phyloP scores from a whole-genome alignment of 2,888 invertebrate genomes.

The Strigamia maritima region DNA sequence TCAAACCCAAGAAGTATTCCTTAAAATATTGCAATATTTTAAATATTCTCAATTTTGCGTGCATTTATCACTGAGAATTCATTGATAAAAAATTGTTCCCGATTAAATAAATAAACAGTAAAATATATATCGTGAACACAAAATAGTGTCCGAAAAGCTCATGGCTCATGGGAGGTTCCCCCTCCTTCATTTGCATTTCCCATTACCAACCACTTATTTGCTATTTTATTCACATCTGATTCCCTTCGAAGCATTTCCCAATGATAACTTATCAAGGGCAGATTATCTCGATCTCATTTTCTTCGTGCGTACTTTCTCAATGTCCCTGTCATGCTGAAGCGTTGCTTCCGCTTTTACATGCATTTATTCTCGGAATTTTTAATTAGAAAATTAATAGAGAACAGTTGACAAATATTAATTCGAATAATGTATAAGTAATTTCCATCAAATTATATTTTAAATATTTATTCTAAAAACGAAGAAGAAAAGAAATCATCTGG shows the following conservation, averaged over 20 bases:
- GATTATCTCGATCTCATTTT: background rate
- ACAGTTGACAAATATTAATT: background rate
- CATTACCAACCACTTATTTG: slow-evolving; percentile 4
- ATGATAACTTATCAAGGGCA: background rate
- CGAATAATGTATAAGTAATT: background rate
- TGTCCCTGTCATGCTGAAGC: background rate
- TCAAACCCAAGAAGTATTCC: no score
- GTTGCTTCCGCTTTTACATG: no score
- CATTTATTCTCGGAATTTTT: background rate
- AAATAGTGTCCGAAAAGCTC: background rate
- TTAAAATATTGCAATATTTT: no score
- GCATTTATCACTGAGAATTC: no score
- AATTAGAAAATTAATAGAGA: background rate
- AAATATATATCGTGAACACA: background rate
- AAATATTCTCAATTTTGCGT: no score
- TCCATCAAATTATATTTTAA: background rate
- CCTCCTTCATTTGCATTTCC: background rate
- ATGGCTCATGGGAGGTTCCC: background rate
- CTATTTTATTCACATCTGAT: background rate
- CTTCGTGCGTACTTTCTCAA: background rate
- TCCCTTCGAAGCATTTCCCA: slow-evolving; percentile 4
- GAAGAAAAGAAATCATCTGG: background rate
- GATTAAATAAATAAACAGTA: background rate
- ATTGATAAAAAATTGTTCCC: no score
- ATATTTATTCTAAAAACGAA: background rate